These are phyloP conservation scores for Morpho helenor DNA, from an alignment of 2,888 invertebrate genomes.

Conservation along the genomic window DNA sequence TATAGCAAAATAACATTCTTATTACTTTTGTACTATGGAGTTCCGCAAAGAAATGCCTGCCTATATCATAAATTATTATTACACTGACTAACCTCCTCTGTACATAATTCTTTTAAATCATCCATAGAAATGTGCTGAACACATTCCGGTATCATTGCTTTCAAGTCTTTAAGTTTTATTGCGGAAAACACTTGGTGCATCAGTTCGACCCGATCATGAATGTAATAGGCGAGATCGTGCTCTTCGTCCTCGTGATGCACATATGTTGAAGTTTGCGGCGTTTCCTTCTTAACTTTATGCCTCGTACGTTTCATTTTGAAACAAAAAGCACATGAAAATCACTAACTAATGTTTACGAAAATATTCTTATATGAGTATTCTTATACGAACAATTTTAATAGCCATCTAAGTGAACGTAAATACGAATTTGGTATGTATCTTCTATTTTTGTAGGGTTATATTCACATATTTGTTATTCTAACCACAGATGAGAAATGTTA, in stretches of 20 bases:
- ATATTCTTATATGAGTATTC: too few relatives aligned
- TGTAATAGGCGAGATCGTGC: slow-evolving; percentile 76
- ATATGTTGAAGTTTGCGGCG: slow-evolving; percentile 35
- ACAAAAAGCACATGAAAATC: too few relatives aligned
- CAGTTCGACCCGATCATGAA: slow-evolving; percentile 79
- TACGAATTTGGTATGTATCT: too few relatives aligned
- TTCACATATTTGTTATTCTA: too few relatives aligned
- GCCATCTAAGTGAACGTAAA: too few relatives aligned
- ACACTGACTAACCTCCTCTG: slow-evolving; percentile 69
- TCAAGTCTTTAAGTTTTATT: slow-evolving; percentile 76
- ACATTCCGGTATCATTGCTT: slow-evolving; percentile 77
- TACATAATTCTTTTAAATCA: slow-evolving; percentile 78
- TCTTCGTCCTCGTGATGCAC: slow-evolving; percentile 44
- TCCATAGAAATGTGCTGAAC: slow-evolving; percentile 61
- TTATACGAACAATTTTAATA: too few relatives aligned
- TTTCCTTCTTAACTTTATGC: slow-evolving; percentile 31
- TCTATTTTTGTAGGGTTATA: too few relatives aligned
- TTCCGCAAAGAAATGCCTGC: too few relatives aligned
- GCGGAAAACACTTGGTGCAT: slow-evolving; percentile 80
- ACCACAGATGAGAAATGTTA: too few relatives aligned
- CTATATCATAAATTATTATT: background rate
- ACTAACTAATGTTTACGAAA: too few relatives aligned
- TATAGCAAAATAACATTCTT: too few relatives aligned
- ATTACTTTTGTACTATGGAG: too few relatives aligned
- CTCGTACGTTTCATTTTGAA: slow-evolving; percentile 28